Evolutionary conservation across 2,797 vertebrate species (phyloP).

Genomic region (Sebastiscus albofasciatus): DNA sequence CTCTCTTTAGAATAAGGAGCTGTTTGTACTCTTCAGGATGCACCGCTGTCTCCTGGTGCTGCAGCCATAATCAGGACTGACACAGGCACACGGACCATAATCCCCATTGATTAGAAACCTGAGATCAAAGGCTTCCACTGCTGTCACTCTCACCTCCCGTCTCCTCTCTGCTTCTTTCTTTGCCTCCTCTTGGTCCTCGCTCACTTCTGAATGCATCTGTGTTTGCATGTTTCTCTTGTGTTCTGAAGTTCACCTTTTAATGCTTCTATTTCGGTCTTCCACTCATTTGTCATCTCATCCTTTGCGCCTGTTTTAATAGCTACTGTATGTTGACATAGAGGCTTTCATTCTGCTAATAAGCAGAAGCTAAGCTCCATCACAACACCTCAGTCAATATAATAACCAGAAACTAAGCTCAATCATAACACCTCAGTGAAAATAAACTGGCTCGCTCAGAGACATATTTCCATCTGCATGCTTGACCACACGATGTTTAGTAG

Average conservation of each 20-base stretch:
- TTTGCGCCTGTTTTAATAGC: not conserved
- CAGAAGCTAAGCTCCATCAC: conserved; percentile 5
- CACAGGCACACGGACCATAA: conserved; percentile 74
- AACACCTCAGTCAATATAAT: conserved; percentile 13
- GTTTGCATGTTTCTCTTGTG: not conserved
- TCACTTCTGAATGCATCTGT: not conserved
- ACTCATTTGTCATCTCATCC: not conserved
- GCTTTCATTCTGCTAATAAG: conserved; percentile 18
- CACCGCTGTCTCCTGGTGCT: conserved; percentile 28
- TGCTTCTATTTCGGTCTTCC: not conserved
- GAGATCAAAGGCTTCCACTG: conserved; percentile 80
- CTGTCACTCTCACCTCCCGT: conserved; percentile 67
- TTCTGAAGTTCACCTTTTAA: not conserved
- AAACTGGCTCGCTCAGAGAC: conserved; percentile 4
- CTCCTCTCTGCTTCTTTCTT: conserved; percentile 29
- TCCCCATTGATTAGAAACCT: conserved; percentile 80
- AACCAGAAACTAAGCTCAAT: conserved; percentile 15
- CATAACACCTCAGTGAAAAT: not conserved
- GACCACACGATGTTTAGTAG: conserved; percentile 6
- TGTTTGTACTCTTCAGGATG: conserved; percentile 37
- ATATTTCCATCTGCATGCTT: conserved; percentile 10
- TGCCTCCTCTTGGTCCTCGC: not conserved
- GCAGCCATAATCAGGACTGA: conserved; percentile 70
- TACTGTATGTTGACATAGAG: not conserved
- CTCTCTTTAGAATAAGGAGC: conserved; percentile 7